Conservation (phyloP, 2,113 vertebrate genomes). For the Odocoileus hemionus region DNA sequence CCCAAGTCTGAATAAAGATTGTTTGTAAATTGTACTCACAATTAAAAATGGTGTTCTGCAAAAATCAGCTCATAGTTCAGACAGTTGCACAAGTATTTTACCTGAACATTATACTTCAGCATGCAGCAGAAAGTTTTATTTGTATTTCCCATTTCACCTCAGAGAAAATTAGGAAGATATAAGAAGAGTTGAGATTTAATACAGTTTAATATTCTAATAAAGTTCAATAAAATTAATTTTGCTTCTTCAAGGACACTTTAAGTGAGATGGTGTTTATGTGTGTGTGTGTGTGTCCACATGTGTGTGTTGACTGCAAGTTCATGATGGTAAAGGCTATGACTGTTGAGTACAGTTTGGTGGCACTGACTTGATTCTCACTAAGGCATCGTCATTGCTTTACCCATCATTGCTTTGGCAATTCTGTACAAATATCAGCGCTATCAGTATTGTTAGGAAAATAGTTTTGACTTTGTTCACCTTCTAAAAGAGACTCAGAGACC, state of each 20-base stretch:
- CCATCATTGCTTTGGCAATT: neutral
- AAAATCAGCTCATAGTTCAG: neutral
- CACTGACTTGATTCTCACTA: neutral
- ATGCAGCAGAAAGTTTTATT: neutral
- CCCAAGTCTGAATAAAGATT: neutral
- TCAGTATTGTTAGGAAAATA: neutral
- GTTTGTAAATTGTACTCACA: neutral
- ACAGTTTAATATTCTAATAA: conserved; percentile 2
- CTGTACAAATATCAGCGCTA: neutral
- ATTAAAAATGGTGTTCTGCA: neutral
- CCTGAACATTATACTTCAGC: neutral
- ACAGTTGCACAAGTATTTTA: neutral
- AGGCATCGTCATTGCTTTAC: neutral
- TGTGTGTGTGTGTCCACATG: neutral
- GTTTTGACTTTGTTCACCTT: neutral
- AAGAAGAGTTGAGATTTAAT: neutral
- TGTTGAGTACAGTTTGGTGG: neutral
- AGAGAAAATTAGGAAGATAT: neutral
- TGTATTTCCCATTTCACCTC: neutral
- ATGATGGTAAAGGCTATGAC: neutral
- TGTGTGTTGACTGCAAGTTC: neutral
- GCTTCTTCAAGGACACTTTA: neutral
- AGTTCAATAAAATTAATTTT: neutral
- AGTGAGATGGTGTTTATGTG: neutral
- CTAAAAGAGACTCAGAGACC: neutral